These are phyloP conservation scores for Hepsetus odoe DNA, from an alignment of 2,113 vertebrate species.

Conservation along the genomic window DNA sequence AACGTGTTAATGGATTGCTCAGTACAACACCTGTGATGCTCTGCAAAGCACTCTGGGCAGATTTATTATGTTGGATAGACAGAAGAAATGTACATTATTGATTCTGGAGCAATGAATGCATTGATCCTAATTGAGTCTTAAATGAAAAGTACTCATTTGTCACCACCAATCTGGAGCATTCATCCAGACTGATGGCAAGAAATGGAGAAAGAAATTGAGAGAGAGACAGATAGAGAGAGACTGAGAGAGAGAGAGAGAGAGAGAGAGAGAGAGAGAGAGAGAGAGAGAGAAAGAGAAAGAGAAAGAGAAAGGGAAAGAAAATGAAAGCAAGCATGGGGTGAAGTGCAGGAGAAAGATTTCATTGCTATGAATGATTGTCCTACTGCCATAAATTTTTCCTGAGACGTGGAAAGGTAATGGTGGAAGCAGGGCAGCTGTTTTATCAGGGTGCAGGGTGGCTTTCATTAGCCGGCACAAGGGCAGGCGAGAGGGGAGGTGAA, in stretches of 20 bases:
- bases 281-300: neutral
- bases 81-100: conserved; percentile 48
- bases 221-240: too few relatives aligned
- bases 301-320: neutral
- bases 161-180: conserved; percentile 44
- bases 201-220: too few relatives aligned
- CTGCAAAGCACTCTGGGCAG: conserved; percentile 13
- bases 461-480: conserved; percentile 63
- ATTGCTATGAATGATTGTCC: conserved; percentile 45
- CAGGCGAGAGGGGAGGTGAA: conserved; percentile 42
- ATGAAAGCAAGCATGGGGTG: conserved; percentile 13
- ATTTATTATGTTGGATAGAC: conserved; percentile 44
- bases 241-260: too few relatives aligned
- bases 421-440: conserved; percentile 57
- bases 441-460: conserved; percentile 58
- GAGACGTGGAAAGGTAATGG: conserved; percentile 49
- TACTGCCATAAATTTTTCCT: conserved; percentile 52
- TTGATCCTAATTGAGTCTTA: conserved; percentile 51
- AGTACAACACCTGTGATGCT: conserved; percentile 34
- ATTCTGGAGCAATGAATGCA: conserved; percentile 45
- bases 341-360: conserved; percentile 49
- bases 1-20: conserved; percentile 6
- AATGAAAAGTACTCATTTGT: conserved; percentile 54
- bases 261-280: neutral
- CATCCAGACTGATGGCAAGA: conserved; percentile 47